Evolutionary conservation across 1,140 invertebrate genomes (phyloP), one percentile per base, ranked within the genome.

Genomic region (Drosophila sproati): DNA sequence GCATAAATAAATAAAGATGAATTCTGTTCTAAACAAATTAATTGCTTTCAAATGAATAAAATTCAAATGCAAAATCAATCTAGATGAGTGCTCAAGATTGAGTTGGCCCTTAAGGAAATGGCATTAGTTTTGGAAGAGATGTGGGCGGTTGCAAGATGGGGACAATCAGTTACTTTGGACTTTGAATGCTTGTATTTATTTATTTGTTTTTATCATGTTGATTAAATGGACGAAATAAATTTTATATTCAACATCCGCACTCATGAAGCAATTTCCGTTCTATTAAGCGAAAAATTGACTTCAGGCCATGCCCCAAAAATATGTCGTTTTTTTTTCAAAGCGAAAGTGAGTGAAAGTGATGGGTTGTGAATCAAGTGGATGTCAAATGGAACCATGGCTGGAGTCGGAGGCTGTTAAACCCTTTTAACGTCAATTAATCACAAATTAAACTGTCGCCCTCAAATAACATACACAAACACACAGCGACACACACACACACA

Each of bases 371-470:
- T 70, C 54, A 73, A 73, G 82, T 78, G 78, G 75, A 45, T 70
- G 73, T 72, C 63, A 57, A 20, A 50, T 29, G 20, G 5, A 20
- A 43, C 8, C 29, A 29, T 20, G 8, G 20, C 12, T 12, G 47
- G 50, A 12, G 68, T 43, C 28, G 51, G 61, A 51, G 51, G 45
- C 67, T 78, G 81, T 81, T 81, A 82, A 89, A 89, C 85, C 86
- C 85, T 89, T 89, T 89, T 89, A 89, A 89, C 86, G 85, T 89
- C 85, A 89, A 89, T 89, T 89, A 89, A 89, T 89, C 86, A 81
- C 85, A 89, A 89, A 89, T 89, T 89, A 89, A 89, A 81, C 85
- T 80, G 74, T 78, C 70, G 71, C 59, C 71, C 75, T 57, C 77
- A 75, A 64, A 37, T 52, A 70, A 37, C 59, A 72, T 32, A 72